Base-by-base conservation (phyloP, 2,888 invertebrate genomes). In the Odontocerum albicorne region DNA sequence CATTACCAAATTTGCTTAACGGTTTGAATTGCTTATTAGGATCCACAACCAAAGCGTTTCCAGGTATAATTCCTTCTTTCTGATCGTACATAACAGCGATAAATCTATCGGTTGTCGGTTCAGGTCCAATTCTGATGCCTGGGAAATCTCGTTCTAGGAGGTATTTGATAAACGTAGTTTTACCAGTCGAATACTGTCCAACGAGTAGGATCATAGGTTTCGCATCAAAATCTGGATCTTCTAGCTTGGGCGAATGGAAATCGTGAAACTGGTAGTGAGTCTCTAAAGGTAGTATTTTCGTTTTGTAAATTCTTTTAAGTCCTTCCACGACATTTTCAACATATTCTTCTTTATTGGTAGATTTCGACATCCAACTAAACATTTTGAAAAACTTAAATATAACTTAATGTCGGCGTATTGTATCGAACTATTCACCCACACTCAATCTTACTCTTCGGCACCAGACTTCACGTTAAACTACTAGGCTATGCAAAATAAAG, bases 31-130 rank as follows among this genome's bases (percentile, higher is more conserved):
- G 98, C 74, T 92, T 92, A 68, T 93, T 93, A 1, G 96, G 92
- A 73, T 99, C 98, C 15, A 98, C 97, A 12, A 99, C 98, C 57
- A 98, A 83, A 19, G 98, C 98, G 75, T 98, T 98, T 61, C 98
- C 96, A 56, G 97, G 97, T 64, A 97, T 92, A 44, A 94, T 87
- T 63, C 93, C 92, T 72, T 91, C 91, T 71, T 90, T 90, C 55
- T 96, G 92, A 65, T 92, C 92, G 67, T 86, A 84, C 97, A 98
- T 98, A 19, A 98, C 96, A 59, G 94, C 92, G 62, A 98, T 98
- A 71, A 98, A 98, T 56, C 96, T 84, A 75, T 98, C 98, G n/a
- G 98, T 98, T 1, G 98, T 98, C 8, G 98, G 98, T 73, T 98
- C 98, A 1, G 98, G 98, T 0, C 98, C 98, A 67, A 98, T 98